phyloP scores from a whole-genome alignment of 2,797 vertebrate species.

The Hydrophis major region DNA sequence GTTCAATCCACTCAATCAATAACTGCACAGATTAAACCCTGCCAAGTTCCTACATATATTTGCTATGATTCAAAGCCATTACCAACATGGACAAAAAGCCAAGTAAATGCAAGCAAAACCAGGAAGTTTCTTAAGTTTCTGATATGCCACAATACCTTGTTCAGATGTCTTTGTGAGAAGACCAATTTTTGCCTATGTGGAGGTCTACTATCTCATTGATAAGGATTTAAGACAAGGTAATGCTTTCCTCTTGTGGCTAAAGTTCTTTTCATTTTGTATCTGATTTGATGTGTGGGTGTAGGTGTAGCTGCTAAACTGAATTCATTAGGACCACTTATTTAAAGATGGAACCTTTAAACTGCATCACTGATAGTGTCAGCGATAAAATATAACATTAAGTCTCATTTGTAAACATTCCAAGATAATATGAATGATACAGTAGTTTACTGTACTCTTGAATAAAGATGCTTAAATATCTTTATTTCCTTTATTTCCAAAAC shows the following conservation, averaged over 20 bases:
- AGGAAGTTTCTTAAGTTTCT: neutral
- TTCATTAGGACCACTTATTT: neutral
- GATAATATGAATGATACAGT: neutral
- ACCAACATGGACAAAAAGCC: neutral
- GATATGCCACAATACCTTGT: neutral
- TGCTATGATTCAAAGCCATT: neutral
- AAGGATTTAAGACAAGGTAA: neutral
- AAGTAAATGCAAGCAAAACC: neutral
- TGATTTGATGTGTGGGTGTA: neutral
- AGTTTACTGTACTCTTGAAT: neutral
- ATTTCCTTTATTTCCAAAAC: neutral
- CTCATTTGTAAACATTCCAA: neutral
- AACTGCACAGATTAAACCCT: neutral
- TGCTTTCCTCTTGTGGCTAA: neutral
- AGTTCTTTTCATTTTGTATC: neutral
- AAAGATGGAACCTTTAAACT: neutral
- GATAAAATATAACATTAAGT: neutral
- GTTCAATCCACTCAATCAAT: neutral
- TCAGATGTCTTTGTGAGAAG: neutral
- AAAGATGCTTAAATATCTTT: constrained; percentile 2
- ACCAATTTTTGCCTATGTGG: neutral
- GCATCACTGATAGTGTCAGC: too few relatives aligned
- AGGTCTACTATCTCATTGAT: neutral
- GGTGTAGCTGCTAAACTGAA: neutral
- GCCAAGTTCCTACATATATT: neutral